A percentile compares a stretch with the other conserved stretches of the same genome.
Conservation (phyloP, 2,888 invertebrate genomes). For the Troides oblongomaculatus region DNA sequence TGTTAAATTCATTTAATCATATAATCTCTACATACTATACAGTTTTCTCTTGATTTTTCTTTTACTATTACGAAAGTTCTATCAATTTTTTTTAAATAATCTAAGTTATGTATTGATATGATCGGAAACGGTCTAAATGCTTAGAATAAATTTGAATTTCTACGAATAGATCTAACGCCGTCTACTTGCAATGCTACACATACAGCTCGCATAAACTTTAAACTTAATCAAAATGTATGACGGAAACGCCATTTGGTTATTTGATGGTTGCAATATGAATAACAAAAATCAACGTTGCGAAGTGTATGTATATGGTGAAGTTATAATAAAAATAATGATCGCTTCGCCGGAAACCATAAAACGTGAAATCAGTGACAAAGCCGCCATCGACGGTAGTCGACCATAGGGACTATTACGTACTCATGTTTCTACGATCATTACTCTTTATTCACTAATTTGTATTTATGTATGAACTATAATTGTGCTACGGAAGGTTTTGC, state of each 20-base stretch:
- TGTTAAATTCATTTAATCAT: too few relatives aligned
- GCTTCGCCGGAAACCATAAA: slow-evolving; percentile 60
- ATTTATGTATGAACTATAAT: too few relatives aligned
- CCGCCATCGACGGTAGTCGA: slow-evolving; percentile 35
- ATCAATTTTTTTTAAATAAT: background rate
- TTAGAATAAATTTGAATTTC: slow-evolving; percentile 12
- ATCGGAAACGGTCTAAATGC: slow-evolving; percentile 4
- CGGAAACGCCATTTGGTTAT: slow-evolving; percentile 33
- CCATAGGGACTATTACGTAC: background rate
- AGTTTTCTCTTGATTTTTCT: too few relatives aligned
- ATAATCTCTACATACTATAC: too few relatives aligned
- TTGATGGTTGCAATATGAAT: slow-evolving; percentile 32
- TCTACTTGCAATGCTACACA: slow-evolving; percentile 18
- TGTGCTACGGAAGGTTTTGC: too few relatives aligned
- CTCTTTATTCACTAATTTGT: too few relatives aligned
- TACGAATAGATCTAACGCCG: background rate
- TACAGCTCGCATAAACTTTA: slow-evolving; percentile 15
- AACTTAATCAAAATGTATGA: slow-evolving; percentile 31
- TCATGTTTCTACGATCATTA: too few relatives aligned
- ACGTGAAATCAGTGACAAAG: slow-evolving; percentile 47
- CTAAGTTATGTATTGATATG: background rate
- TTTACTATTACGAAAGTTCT: too few relatives aligned
- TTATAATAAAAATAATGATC: slow-evolving; percentile 50
- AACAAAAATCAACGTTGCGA: slow-evolving; percentile 41
- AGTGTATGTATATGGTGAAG: slow-evolving; percentile 35